Evolutionary conservation across 2,113 vertebrate species (phyloP), one percentile per base, ranked within the genome.

Genomic region (Coturnix japonica): DNA sequence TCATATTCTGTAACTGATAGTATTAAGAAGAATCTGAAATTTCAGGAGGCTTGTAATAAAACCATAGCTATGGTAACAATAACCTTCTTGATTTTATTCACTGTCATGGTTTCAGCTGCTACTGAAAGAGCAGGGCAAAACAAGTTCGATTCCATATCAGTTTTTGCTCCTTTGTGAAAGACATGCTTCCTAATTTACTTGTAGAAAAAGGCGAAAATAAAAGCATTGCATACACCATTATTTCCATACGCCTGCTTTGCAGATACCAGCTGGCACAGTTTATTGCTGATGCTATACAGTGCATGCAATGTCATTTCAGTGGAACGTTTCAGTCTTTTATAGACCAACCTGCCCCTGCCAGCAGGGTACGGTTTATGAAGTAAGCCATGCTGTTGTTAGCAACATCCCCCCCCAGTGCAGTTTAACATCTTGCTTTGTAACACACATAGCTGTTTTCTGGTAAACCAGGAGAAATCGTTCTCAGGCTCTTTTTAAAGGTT

Each of bases 191-290:
- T 30, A 9, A 10, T 61, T 90, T 22, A 7, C 47, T 39, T 17
- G 35, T 26, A 88, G 70, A 81, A 91, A 88, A 74, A 88, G 56
- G 41, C 39, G 77, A 78, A 88, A 81, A 17, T 28, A 39, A 63
- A 47, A 71, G 25, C 18, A 43, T 11, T 49, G 12, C 33, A 21
- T 18, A 31, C 7, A n/a, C 7, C 0, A 0, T 65, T 75, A 39
- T 41, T 78, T 57, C 46, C 25, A 0, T 1, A 22, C 43, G 67
- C 35, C 51, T 57, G 28, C 30, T 74, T 54, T 11, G 22, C 56
- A 73, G 60, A 26, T 72, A 51, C 0, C 37, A 46, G 61, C 41
- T 56, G 72, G 39, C 23, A 22, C 17, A 25, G n/a, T n/a, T 89
- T 43, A 46, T 73, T 81, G 69, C 56, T 83, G 60, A 51, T 16